These are phyloP conservation scores for Cassiopea andromeda DNA, from an alignment of 30 jellyfish, hydroid and myxozoan genomes.

Conservation along the genomic window DNA sequence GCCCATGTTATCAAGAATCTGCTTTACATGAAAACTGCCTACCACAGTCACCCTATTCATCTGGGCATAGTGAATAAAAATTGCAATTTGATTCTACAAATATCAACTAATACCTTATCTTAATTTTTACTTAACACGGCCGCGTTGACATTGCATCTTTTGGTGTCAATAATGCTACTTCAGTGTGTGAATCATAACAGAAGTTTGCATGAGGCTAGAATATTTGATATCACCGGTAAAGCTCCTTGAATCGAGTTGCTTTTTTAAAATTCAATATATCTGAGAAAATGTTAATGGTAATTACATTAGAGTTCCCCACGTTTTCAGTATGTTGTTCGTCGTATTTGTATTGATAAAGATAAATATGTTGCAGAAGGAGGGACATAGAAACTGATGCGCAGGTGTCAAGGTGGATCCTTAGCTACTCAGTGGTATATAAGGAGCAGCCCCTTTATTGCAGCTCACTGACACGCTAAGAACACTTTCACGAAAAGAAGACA, in stretches of 20 bases:
- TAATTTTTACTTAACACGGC: background rate
- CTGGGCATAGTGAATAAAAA: background rate
- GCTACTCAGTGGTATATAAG: background rate
- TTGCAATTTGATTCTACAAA: background rate
- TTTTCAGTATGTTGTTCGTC: background rate
- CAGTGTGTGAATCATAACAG: background rate
- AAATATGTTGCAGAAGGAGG: background rate
- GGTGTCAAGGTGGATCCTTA: constrained; percentile 5
- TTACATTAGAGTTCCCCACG: background rate
- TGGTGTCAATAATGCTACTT: background rate
- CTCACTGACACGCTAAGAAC: background rate
- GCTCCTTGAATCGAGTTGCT: background rate
- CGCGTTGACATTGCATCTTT: background rate
- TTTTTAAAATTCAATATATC: background rate
- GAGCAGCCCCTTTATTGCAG: background rate
- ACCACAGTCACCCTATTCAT: background rate
- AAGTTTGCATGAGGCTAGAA: background rate
- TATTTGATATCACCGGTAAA: background rate
- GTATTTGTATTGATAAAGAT: background rate
- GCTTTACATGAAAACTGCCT: background rate
- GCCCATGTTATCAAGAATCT: background rate
- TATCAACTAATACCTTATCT: background rate
- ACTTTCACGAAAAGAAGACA: background rate
- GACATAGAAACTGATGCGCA: background rate
- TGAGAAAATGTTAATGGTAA: background rate